Conservation (phyloP, 2,888 invertebrate genomes). For the Archips xylosteana region DNA sequence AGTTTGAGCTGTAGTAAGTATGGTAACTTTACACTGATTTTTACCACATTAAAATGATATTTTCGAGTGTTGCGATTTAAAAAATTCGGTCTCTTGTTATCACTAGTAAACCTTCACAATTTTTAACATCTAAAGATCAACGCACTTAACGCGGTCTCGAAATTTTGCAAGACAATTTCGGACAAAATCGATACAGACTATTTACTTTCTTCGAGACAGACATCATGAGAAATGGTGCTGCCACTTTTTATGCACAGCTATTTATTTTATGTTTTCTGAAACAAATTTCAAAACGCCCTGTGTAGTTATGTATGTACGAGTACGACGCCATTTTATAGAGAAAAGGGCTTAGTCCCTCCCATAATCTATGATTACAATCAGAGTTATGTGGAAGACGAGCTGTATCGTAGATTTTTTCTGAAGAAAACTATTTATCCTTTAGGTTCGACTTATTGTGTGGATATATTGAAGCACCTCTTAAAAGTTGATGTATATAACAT, state of each 20-base stretch:
- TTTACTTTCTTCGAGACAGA: conserved; percentile 28
- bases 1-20: too few relatives aligned
- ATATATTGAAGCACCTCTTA: not conserved
- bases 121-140: not conserved
- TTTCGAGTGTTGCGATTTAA: too few relatives aligned
- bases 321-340: conserved; percentile 8
- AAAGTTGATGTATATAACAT: not conserved
- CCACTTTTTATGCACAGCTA: conserved; percentile 34
- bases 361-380: conserved; percentile 34
- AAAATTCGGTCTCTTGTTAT: not conserved
- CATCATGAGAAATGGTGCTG: conserved; percentile 33
- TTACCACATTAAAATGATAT: too few relatives aligned
- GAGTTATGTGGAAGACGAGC: conserved; percentile 10
- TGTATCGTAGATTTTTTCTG: conserved; percentile 23
- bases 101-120: not conserved
- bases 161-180: conserved; percentile 19
- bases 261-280: conserved; percentile 36
- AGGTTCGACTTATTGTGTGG: not conserved
- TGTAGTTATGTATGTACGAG: not conserved
- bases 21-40: too few relatives aligned
- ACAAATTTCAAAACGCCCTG: conserved; percentile 22
- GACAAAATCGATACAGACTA: conserved; percentile 32
- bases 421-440: conserved; percentile 46
- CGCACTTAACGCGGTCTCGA: not conserved
- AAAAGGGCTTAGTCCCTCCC: conserved; percentile 18